Percentiles rank a stretch among this genome's conserved stretches.
Conservation (phyloP, 2,888 invertebrate species). For the Psylliodes chrysocephalus region DNA sequence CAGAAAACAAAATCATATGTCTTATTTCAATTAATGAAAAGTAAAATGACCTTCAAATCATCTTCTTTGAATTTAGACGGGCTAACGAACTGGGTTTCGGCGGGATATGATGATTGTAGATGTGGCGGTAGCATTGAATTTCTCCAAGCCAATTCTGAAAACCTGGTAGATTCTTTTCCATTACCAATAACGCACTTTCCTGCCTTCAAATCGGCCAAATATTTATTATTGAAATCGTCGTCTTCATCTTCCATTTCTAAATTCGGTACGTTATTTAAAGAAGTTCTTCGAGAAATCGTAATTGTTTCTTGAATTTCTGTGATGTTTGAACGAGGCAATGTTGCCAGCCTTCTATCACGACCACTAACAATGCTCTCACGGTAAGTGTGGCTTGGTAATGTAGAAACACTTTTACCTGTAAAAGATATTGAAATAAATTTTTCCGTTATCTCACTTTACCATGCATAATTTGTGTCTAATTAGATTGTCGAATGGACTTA, state of each 20-base stretch:
- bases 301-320: slow-evolving; percentile 51
- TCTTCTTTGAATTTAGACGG: slow-evolving; percentile 70
- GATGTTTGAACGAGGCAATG: slow-evolving; percentile 33
- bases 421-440: too few relatives aligned
- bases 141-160: slow-evolving; percentile 80
- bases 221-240: slow-evolving; percentile 86
- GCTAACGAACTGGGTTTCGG: slow-evolving; percentile 77
- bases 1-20: too few relatives aligned
- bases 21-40: not conserved
- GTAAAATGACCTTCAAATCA: slow-evolving; percentile 72
- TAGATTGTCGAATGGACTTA: too few relatives aligned
- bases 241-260: slow-evolving; percentile 83
- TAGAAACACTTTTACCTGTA: slow-evolving; percentile 34
- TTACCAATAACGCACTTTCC: slow-evolving; percentile 64
- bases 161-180: slow-evolving; percentile 59
- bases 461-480: too few relatives aligned
- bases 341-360: slow-evolving; percentile 30
- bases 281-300: slow-evolving; percentile 54
- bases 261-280: slow-evolving; percentile 42
- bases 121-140: slow-evolving; percentile 88
- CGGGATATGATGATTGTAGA: slow-evolving; percentile 85
- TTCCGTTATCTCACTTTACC: too few relatives aligned
- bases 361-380: slow-evolving; percentile 17
- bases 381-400: slow-evolving; percentile 22
- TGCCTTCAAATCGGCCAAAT: slow-evolving; percentile 74